Percentiles rank a stretch among this genome's conserved stretches.
Evolutionary conservation across 2,888 invertebrate genomes (phyloP).

Genomic region (Spilarctia lutea): DNA sequence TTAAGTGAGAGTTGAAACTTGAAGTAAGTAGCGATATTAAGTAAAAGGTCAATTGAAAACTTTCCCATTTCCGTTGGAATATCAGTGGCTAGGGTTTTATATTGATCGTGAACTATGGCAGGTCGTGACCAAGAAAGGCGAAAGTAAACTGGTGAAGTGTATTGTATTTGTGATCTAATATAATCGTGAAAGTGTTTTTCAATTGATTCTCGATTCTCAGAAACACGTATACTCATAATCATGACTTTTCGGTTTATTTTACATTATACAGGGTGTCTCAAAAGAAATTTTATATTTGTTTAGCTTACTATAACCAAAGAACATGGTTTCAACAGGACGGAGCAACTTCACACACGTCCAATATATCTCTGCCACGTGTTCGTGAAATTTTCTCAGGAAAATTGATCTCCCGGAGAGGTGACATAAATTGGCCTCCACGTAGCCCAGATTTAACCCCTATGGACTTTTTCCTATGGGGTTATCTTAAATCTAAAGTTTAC

Average conservation of each 20-base stretch:
- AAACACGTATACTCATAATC: slow-evolving; percentile 23
- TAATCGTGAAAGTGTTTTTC: slow-evolving; percentile 56
- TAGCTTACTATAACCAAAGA: too few species aligned
- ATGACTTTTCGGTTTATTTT: slow-evolving; percentile 11
- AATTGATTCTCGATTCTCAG: slow-evolving; percentile 39
- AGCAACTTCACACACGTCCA: too few species aligned
- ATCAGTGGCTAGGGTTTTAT: slow-evolving; percentile 52
- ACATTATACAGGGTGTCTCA: too few species aligned
- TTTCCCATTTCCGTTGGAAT: slow-evolving; percentile 50
- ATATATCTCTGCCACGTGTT: too few species aligned
- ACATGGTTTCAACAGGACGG: too few species aligned
- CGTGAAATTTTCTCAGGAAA: too few species aligned
- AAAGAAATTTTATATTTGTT: too few species aligned
- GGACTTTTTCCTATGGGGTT: too few species aligned
- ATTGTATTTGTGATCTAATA: slow-evolving; percentile 59
- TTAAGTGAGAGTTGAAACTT: slow-evolving; percentile 44
- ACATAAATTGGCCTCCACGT: too few species aligned
- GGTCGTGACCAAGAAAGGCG: slow-evolving; percentile 65
- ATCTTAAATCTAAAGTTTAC: too few species aligned
- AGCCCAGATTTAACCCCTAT: too few species aligned
- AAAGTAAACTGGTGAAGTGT: slow-evolving; percentile 64
- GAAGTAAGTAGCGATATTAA: slow-evolving; percentile 40
- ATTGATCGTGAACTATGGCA: slow-evolving; percentile 63
- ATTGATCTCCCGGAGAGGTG: too few species aligned
- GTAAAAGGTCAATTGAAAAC: slow-evolving; percentile 54